Evolutionary conservation across 2,797 vertebrate species (phyloP).

Genomic region (Yasuhikotakia modesta): DNA sequence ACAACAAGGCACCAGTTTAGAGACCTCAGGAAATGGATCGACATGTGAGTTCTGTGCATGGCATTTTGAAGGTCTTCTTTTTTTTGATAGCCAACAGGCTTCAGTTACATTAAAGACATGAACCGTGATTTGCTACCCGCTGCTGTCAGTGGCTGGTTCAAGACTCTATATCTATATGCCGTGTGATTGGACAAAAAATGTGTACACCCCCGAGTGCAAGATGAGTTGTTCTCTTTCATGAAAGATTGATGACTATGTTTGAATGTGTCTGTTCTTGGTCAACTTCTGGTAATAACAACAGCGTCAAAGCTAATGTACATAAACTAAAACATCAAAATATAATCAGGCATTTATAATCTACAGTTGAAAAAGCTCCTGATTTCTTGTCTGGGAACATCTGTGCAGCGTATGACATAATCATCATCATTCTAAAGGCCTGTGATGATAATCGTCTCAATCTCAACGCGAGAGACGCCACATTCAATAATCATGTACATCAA

Average conservation of each 20-base stretch:
- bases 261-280: background rate
- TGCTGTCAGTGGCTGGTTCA: background rate
- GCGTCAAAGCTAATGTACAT: background rate
- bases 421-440: background rate
- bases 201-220: background rate
- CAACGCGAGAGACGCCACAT: background rate
- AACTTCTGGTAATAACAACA: background rate
- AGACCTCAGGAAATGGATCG: background rate
- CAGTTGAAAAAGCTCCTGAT: background rate
- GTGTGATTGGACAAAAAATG: background rate
- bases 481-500: constrained; percentile 15
- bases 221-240: background rate
- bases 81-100: background rate
- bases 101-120: background rate
- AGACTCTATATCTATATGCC: background rate
- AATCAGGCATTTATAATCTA: too few relatives aligned
- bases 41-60: background rate
- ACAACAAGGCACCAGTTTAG: constrained; percentile 8
- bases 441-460: constrained; percentile 15
- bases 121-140: background rate
- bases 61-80: background rate
- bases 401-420: background rate
- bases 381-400: background rate
- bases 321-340: background rate
- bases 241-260: background rate